Evolutionary conservation across 2,797 vertebrate genomes (phyloP).

Genomic region (Melanotaenia nigrans): DNA sequence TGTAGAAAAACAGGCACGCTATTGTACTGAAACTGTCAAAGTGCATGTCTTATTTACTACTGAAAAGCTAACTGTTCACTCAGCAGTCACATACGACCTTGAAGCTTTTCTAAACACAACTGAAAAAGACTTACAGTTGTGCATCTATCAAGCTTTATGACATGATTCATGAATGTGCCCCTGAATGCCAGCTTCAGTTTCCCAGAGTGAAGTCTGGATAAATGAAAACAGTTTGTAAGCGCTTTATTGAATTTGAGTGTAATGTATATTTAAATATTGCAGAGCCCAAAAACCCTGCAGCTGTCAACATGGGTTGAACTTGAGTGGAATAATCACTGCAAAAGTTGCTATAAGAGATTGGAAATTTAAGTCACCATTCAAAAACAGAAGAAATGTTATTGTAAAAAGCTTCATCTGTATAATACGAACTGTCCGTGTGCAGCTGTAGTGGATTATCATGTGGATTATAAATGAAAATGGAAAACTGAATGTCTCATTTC

Average conservation of each 20-base stretch:
- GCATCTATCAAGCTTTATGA: background rate
- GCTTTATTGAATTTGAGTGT: background rate
- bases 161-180: constrained; percentile 1
- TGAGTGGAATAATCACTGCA: background rate
- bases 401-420: background rate
- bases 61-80: constrained; percentile 17
- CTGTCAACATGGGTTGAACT: background rate
- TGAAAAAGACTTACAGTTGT: background rate
- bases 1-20: constrained; percentile 10
- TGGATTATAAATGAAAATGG: background rate
- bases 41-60: background rate
- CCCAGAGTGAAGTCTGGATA: background rate
- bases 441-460: background rate
- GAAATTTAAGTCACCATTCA: background rate
- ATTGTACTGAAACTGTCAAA: constrained; percentile 2
- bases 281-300: background rate
- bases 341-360: background rate
- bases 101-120: background rate
- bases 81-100: constrained; percentile 12
- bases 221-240: background rate
- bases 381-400: background rate
- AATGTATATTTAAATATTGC: background rate
- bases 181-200: background rate
- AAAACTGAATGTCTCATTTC: constrained; percentile 8
- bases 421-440: background rate